Percentiles rank a stretch among this genome's conserved stretches.
Evolutionary conservation across 2,113 vertebrate genomes (phyloP).

Genomic region (Bubalus kerabau): DNA sequence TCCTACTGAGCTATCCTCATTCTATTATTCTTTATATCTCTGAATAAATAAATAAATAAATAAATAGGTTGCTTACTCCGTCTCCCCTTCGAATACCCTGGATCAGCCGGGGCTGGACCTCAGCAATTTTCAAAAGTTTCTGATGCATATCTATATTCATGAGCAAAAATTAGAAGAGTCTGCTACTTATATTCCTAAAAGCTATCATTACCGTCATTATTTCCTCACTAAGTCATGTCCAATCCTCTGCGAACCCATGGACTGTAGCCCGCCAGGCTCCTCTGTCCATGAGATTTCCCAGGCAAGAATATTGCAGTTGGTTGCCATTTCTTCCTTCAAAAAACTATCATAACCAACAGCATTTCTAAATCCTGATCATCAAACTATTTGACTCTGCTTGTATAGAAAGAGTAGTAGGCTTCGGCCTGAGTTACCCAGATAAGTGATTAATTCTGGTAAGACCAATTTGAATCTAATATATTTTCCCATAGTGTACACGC

Average conservation of each 20-base stretch:
- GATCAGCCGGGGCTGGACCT: no score
- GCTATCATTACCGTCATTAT: neutral
- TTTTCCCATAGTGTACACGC: neutral
- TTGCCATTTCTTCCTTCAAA: neutral
- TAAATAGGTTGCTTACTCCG: no score
- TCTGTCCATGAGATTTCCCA: neutral
- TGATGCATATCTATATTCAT: conserved; percentile 51
- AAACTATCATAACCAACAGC: conserved; percentile 1
- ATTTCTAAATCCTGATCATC: neutral
- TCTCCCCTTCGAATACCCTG: no score
- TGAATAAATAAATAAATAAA: no score
- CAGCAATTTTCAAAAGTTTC: conserved; percentile 37
- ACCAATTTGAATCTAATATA: neutral
- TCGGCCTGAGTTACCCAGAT: neutral
- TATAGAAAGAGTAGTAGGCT: neutral
- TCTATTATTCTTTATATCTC: no score
- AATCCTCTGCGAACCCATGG: neutral
- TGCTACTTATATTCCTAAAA: conserved; percentile 25
- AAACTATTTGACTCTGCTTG: neutral
- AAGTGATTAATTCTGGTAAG: neutral
- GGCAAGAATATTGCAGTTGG: neutral
- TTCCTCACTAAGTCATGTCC: neutral
- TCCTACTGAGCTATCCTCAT: no score
- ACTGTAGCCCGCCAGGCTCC: neutral
- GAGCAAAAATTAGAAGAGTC: conserved; percentile 3